Conservation (phyloP, 1,140 invertebrate genomes). For the Eciton burchellii region DNA sequence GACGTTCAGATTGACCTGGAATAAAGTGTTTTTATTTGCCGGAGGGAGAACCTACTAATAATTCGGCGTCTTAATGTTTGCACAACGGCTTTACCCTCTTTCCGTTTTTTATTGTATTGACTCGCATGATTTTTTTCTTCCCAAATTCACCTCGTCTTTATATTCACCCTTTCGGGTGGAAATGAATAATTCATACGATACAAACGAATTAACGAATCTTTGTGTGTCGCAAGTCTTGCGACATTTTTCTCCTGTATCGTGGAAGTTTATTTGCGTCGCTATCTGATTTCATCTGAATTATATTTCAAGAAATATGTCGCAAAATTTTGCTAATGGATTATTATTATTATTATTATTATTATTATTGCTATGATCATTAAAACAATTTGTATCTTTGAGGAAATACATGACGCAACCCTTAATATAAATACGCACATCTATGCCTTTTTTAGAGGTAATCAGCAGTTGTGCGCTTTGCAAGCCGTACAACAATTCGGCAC, state of each 20-base stretch:
- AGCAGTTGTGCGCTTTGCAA: conserved; percentile 85
- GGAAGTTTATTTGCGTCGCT: background rate
- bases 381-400: background rate
- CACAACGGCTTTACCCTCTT: conserved; percentile 71
- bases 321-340: conserved; percentile 4
- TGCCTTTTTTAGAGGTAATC: conserved; percentile 82
- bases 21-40: conserved; percentile 79
- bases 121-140: conserved; percentile 69
- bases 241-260: background rate
- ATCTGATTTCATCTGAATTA: background rate
- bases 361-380: background rate
- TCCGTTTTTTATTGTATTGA: conserved; percentile 75
- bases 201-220: conserved; percentile 16
- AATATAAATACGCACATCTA: background rate
- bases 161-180: conserved; percentile 55
- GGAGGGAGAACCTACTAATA: conserved; percentile 73
- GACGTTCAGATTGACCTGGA: conserved; percentile 68
- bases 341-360: conserved; percentile 15
- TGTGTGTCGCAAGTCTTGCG: background rate
- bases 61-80: conserved; percentile 76
- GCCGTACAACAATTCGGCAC: conserved; percentile 88
- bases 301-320: background rate
- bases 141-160: conserved; percentile 62
- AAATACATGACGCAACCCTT: background rate
- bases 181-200: conserved; percentile 55